A percentile compares a stretch with the other conserved stretches of the same genome.
phyloP scores from a whole-genome alignment of 2,888 invertebrate species.

The Plutella xylostella region DNA sequence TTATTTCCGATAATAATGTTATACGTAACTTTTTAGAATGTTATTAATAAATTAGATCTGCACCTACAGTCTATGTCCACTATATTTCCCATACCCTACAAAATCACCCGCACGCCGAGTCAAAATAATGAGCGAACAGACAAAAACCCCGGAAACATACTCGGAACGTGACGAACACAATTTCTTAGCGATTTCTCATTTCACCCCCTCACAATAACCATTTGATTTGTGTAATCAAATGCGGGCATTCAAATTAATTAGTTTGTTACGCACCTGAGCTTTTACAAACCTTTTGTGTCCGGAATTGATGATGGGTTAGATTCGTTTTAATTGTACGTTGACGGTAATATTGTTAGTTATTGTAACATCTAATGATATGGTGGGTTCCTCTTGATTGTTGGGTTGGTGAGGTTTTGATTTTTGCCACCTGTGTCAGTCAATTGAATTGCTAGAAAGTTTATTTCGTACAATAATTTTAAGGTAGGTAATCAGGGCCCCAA shows the following conservation, averaged over 20 bases:
- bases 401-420: constrained; percentile 3
- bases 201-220: constrained; percentile 55
- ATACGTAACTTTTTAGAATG: too few species aligned
- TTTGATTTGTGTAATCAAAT: constrained; percentile 70
- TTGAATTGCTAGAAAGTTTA: too few species aligned
- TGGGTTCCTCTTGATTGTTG: constrained; percentile 24
- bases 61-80: too few species aligned
- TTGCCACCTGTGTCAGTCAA: constrained; percentile 7
- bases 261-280: constrained; percentile 68
- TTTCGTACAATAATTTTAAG: too few species aligned
- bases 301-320: constrained; percentile 30
- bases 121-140: constrained; percentile 47
- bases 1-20: too few species aligned
- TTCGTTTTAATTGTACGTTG: constrained; percentile 43
- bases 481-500: too few species aligned
- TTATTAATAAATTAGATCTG: too few species aligned
- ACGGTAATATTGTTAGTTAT: constrained; percentile 31
- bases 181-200: constrained; percentile 69
- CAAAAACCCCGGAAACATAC: constrained; percentile 59
- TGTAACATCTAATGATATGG: constrained; percentile 32
- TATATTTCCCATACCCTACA: constrained; percentile 20
- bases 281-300: constrained; percentile 26
- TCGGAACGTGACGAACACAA: constrained; percentile 63
- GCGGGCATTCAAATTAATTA: constrained; percentile 68
- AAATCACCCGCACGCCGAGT: constrained; percentile 16